Evolutionary conservation across 2,797 vertebrate genomes (phyloP).

Genomic region (Oceanodroma leucorhoa): DNA sequence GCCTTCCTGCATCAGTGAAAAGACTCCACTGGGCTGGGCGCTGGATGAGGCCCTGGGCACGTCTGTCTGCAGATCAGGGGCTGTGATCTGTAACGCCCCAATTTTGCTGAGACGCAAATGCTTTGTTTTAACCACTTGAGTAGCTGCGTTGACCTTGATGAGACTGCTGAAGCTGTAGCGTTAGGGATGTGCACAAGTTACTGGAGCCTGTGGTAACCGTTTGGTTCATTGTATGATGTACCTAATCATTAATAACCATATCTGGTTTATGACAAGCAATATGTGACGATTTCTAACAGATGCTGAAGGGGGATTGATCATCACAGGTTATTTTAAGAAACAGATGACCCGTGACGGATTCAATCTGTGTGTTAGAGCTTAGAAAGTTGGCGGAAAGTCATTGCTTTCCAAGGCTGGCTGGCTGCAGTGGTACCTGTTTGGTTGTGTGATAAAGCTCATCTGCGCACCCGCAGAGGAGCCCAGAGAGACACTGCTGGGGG

Average conservation of each 20-base stretch:
- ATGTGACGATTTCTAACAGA: not conserved
- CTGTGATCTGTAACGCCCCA: not conserved
- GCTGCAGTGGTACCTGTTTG: not conserved
- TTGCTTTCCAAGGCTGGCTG: not conserved
- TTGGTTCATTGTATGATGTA: not conserved
- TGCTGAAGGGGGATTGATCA: not conserved
- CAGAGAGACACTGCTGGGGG: not conserved
- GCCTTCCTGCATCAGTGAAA: not conserved
- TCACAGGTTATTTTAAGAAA: conserved; percentile 24
- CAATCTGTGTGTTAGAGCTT: not conserved
- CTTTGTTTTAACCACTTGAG: not conserved
- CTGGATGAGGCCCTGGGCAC: not conserved
- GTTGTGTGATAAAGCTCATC: not conserved
- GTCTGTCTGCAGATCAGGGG: not conserved
- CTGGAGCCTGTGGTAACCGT: not conserved
- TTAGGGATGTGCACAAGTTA: not conserved
- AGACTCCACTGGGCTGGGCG: not conserved
- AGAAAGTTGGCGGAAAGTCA: not conserved
- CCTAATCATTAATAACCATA: not conserved
- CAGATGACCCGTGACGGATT: not conserved
- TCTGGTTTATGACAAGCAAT: not conserved
- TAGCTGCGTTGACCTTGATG: not conserved
- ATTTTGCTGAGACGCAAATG: not conserved
- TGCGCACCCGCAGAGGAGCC: accelerated
- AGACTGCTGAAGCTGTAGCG: not conserved